phyloP scores from a whole-genome alignment of 2,797 vertebrate genomes.

The Sphenopsis melanotis region DNA sequence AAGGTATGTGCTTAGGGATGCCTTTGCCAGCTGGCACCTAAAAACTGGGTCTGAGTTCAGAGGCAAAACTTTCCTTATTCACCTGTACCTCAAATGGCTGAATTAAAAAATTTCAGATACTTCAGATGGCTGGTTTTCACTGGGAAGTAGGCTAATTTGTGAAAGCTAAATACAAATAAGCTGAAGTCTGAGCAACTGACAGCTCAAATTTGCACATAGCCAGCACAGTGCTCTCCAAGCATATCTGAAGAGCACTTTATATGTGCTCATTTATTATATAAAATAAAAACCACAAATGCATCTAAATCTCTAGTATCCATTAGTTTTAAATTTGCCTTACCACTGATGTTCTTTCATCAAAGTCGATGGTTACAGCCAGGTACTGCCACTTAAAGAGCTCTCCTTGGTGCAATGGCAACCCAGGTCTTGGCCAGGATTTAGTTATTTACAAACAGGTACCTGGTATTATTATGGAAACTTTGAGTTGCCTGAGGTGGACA shows the following conservation, averaged over 20 bases:
- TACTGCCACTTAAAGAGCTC: not conserved
- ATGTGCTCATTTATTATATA: not conserved
- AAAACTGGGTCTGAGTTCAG: not conserved
- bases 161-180: slow-evolving; percentile 13
- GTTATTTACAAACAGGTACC: not conserved
- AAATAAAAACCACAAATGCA: not conserved
- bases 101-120: not conserved
- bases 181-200: not conserved
- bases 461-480: not conserved
- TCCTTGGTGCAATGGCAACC: not conserved
- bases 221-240: not conserved
- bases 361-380: not conserved
- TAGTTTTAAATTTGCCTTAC: not conserved
- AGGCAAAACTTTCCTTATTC: not conserved
- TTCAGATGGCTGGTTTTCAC: not conserved
- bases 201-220: not conserved
- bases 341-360: not conserved
- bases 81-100: fast-evolving
- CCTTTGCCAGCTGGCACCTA: not conserved
- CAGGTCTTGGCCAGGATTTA: not conserved
- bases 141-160: not conserved
- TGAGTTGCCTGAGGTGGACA: fast-evolving
- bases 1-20: not conserved
- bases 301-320: not conserved
- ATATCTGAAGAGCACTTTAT: not conserved